Evolutionary conservation across 1,140 invertebrate species (phyloP), one percentile per base, ranked within the genome.

Genomic region (Teleogryllus occipitalis): DNA sequence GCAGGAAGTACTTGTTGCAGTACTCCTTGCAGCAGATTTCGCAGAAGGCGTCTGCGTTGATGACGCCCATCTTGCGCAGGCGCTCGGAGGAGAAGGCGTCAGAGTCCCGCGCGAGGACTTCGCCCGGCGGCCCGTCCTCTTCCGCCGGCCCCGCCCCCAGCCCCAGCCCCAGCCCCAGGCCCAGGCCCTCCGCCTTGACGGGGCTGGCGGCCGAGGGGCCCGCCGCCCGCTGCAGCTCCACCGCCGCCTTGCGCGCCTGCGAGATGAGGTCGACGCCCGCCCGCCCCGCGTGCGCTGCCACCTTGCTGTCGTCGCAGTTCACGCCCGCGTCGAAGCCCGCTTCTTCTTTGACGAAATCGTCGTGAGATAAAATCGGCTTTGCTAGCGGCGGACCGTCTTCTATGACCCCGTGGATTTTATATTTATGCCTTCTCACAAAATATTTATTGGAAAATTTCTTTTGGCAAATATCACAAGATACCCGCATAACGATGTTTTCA

Each of bases 1-100:
- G 90, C 22, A 98, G 86, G 84, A 97, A 98, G 84, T 97, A 97
- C 84, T 97, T 97, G 85, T 98, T 98, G 86, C 94, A 95, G 85
- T 97, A 96, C 87, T 98, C 96, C 85, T 98, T 98, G 84, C 94
- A 95, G 85, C 97, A 98, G 75, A 97, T 91, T 84, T 97, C 96
- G 86, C 96, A 98, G 85, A 97, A 98, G 15, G 95, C 94, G 82
- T 96, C 95, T 5, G 93, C 91, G 85, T 95, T 95, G 81, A 94
- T 91, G 0, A 96, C 92, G 12, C 94, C 94, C 47, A 96, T 87
- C 80, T 92, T 90, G 7, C 91, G 89, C 14, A 95, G 86, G 27
- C 91, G 91, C 76, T 95, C 94, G 22, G 72, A 54, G 21, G 79
- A 80, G 73, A 75, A 5, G 78, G 47, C 8, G n/a, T 75, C 22